Evolutionary conservation across 2,888 invertebrate species (phyloP).

Genomic region (Pollenia amentaria): DNA sequence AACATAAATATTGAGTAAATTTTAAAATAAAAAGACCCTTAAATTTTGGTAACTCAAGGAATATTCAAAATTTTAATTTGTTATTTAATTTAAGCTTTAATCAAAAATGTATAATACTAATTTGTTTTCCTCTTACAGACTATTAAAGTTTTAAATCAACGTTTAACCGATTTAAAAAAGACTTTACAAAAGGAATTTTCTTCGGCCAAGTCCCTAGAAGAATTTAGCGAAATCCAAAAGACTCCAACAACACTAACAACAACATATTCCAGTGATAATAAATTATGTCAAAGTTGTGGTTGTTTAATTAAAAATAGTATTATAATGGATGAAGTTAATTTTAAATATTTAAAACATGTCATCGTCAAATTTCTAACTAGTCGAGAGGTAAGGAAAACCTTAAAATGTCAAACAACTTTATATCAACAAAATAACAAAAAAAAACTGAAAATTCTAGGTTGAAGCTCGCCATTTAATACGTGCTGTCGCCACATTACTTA

Average conservation of each 20-base stretch:
- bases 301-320: slow-evolving; percentile 77
- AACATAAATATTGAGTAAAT: too few species aligned
- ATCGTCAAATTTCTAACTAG: slow-evolving; percentile 96
- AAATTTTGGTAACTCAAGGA: too few species aligned
- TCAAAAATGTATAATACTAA: background rate
- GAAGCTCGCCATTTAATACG: slow-evolving; percentile 95
- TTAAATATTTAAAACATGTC: slow-evolving; percentile 95
- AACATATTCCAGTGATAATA: slow-evolving; percentile 68
- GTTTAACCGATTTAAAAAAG: slow-evolving; percentile 95
- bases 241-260: slow-evolving; percentile 36
- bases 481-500: slow-evolving; percentile 93
- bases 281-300: slow-evolving; percentile 75
- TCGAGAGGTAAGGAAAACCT: slow-evolving; percentile 86
- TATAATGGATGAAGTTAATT: slow-evolving; percentile 89
- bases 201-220: slow-evolving; percentile 77
- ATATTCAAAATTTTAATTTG: too few species aligned
- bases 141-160: slow-evolving; percentile 94
- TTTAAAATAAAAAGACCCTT: too few species aligned
- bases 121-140: slow-evolving; percentile 86
- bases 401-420: background rate
- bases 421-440: background rate
- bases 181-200: slow-evolving; percentile 93
- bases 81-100: too few species aligned
- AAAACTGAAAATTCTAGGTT: slow-evolving; percentile 80
- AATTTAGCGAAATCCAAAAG: slow-evolving; percentile 45